Evolutionary conservation across 1,140 invertebrate species (phyloP).

Genomic region (Lepidurus arcticus): DNA sequence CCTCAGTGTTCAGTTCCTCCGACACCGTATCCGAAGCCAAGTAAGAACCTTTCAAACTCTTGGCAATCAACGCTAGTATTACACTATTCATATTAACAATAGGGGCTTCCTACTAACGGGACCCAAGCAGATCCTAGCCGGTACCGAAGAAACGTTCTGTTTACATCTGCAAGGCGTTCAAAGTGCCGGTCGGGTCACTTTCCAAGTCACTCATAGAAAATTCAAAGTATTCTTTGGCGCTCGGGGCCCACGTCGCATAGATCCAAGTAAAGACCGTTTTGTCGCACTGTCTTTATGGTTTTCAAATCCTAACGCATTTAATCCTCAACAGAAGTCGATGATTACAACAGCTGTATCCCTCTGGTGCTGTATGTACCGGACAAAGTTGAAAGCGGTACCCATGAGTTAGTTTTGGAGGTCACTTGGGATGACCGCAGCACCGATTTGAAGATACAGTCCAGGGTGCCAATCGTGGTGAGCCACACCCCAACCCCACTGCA

Average conservation of each 20-base stretch:
- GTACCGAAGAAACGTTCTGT: conserved; percentile 45
- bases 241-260: conserved; percentile 22
- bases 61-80: neutral
- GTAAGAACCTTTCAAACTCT: neutral
- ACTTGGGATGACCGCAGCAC: conserved; percentile 49
- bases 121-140: conserved; percentile 46
- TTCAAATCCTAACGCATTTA: conserved; percentile 43
- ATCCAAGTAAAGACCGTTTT: neutral
- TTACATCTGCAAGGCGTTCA: conserved; percentile 47
- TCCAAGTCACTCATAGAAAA: conserved; percentile 39
- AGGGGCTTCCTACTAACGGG: conserved; percentile 48
- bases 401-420: conserved; percentile 44
- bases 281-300: neutral
- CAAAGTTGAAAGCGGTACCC: neutral
- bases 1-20: too few species aligned
- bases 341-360: conserved; percentile 44
- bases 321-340: conserved; percentile 44
- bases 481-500: conserved; percentile 50
- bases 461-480: conserved; percentile 44
- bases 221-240: neutral
- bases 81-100: neutral
- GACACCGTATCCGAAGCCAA: neutral
- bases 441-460: conserved; percentile 48
- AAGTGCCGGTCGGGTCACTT: conserved; percentile 44
- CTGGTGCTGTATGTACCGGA: conserved; percentile 39